Conservation (phyloP, 2,888 invertebrate species). For the Cactoblastis cactorum region DNA sequence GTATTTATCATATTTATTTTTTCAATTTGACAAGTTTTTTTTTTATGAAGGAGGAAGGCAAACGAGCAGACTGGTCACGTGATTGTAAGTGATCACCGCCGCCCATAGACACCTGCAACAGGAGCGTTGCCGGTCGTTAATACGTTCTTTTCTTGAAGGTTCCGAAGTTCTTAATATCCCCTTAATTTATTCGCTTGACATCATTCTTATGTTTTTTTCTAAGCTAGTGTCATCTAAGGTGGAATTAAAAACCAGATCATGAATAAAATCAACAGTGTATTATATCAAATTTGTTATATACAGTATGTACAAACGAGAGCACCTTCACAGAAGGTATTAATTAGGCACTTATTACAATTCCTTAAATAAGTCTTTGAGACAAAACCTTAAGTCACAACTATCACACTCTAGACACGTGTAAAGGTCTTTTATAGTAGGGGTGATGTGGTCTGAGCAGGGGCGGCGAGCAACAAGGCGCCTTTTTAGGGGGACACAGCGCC, state of each 20-base stretch:
- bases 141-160: too few relatives aligned
- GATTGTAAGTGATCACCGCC: too few relatives aligned
- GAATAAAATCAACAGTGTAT: slow-evolving; percentile 68
- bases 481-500: slow-evolving; percentile 69
- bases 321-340: slow-evolving; percentile 74
- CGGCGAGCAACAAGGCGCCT: slow-evolving; percentile 56
- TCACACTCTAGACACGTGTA: slow-evolving; percentile 69
- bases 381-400: slow-evolving; percentile 10
- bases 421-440: slow-evolving; percentile 65
- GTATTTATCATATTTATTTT: slow-evolving; percentile 38
- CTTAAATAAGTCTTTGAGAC: slow-evolving; percentile 26
- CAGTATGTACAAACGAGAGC: slow-evolving; percentile 61
- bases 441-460: slow-evolving; percentile 56
- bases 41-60: too few relatives aligned
- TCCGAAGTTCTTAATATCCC: too few relatives aligned
- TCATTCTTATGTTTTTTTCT: too few relatives aligned
- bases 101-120: too few relatives aligned
- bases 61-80: too few relatives aligned
- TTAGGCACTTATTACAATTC: slow-evolving; percentile 37
- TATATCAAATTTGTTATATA: slow-evolving; percentile 62
- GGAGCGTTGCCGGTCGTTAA: too few relatives aligned
- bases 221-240: background rate
- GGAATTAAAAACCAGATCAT: slow-evolving; percentile 32
- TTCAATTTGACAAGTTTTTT: too few relatives aligned
- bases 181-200: too few relatives aligned